Base-by-base conservation (phyloP, 1,140 invertebrate species). In the Notospermus geniculatus region DNA sequence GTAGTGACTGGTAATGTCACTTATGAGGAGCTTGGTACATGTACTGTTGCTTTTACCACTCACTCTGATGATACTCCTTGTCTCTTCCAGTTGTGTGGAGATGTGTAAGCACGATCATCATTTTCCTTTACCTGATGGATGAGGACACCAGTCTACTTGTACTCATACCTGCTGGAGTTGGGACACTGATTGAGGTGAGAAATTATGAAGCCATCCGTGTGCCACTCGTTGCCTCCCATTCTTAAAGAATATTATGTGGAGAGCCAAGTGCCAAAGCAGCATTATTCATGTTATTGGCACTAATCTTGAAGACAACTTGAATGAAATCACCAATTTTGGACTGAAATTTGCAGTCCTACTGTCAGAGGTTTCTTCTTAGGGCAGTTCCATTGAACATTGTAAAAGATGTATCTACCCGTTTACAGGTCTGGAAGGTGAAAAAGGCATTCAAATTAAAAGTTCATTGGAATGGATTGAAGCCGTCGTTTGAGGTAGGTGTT, bases 61-160 rank as follows among this genome's bases (percentile, higher is more conserved):
- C n/a, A n/a, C n/a, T n/a, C n/a, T n/a, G n/a, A n/a, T 36, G 15
- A 36, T 36, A 36, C 15, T 23, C 15, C 41, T n/a, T 59, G 39
- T 45, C 23, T 19, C 54, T 68, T 73, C 13, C 62, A 80, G 88
- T 97, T 4, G 68, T 96, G 9, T 98, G 96, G 95, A 84, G 94
- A 55, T 90, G 90, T 29, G 91, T 98, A 72, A 96, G 93, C 59
- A 93, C 97, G 78, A 83, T 88, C 50, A 85, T 98, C n/a, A 89
- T 99, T 64, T 95, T 98, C 75, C 81, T 98, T 15, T 98, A 97
- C 79, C 83, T 99, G 11, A 63, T 95, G 60, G 95, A 99, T 72
- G 90, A 97, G 79, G 87, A 92, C 63, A 95, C 95, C 0, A 97
- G 94, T 43, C 78, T 96, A 30, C 83, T 99, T 28, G 89, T 99